Base-by-base conservation (phyloP, 2,113 vertebrate genomes). In the Archocentrus centrarchus region DNA sequence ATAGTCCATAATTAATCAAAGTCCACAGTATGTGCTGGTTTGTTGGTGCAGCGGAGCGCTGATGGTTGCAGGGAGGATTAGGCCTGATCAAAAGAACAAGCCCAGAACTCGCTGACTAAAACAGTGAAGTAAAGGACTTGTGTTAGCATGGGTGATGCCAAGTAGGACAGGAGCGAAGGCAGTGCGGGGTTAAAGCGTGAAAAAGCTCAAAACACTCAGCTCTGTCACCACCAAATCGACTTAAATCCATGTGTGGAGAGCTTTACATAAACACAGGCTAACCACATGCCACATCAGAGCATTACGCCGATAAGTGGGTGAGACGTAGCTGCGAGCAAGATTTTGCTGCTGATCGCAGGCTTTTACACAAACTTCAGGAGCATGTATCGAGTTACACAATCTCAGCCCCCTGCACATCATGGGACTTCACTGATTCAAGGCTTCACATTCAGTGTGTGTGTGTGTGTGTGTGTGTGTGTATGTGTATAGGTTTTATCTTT, bases 1-100 rank as follows among this genome's bases (percentile, higher is more conserved):
- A 76, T 73, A 63, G 61, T 90, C 66, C 81, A 88, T 88, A 87
- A 90, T 82, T 86, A 84, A 92, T 94, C 88, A 94, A 88, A 92
- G 88, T 91, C 87, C 58, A n/a, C 20, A 37, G 30, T 14, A 70
- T 79, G 78, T 18, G 7, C 73, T 64, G 64, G 22, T 82, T 82
- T 75, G 76, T 89, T 77, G 8, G 32, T 59, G 80, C 10, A 22
- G 77, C 27, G 2, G 39, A 1, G 37, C 24, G 14, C 47, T 8
- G 7, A 24, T 68, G 78, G 83, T 37, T 87, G 78, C 41, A 11
- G 66, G 62, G 64, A 85, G 22, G 84, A 86, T 85, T 41, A 70
- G 24, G 62, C 41, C 17, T 79, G 81, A 93, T 94, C 87, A 92
- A 89, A 90, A 86, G 86, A 84, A 83, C 76, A 75, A 77, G 17